These are phyloP conservation scores for Punctoribates punctum DNA, from an alignment of 2,888 invertebrate genomes.

Conservation along the genomic window DNA sequence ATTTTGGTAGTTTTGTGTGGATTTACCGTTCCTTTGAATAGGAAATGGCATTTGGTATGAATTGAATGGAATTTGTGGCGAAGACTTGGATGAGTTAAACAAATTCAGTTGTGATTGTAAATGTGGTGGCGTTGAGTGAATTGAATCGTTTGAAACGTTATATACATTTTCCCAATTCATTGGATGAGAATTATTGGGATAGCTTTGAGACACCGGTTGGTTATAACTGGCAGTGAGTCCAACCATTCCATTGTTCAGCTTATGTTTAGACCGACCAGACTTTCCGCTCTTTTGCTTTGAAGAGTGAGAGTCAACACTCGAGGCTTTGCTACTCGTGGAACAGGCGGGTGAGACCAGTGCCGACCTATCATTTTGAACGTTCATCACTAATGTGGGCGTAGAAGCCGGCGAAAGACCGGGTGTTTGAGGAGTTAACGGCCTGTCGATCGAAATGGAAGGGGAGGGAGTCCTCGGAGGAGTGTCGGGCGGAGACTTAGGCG, in stretches of 20 bases:
- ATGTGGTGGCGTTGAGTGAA: background rate
- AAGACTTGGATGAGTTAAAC: background rate
- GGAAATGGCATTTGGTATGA: background rate
- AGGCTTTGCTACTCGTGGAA: background rate
- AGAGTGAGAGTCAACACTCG: constrained; percentile 9
- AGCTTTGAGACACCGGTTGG: background rate
- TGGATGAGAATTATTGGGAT: background rate
- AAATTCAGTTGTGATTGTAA: background rate
- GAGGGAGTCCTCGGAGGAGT: constrained; percentile 50
- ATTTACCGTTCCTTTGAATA: background rate
- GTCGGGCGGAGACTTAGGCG: constrained; percentile 49
- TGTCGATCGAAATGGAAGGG: constrained; percentile 47
- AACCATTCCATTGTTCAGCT: background rate
- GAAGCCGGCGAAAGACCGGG: constrained; percentile 24
- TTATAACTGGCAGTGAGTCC: constrained; percentile 10
- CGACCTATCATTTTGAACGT: background rate
- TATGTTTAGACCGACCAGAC: constrained; percentile 10
- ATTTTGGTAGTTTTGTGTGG: background rate
- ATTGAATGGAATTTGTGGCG: background rate
- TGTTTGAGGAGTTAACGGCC: constrained; percentile 37
- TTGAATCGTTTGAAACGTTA: background rate
- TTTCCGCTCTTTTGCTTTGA: background rate
- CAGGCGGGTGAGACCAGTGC: background rate
- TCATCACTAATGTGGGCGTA: constrained; percentile 5
- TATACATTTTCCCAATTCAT: background rate